These are phyloP conservation scores for Sardinella longiceps DNA, from an alignment of 2,797 vertebrate genomes.

Conservation along the genomic window DNA sequence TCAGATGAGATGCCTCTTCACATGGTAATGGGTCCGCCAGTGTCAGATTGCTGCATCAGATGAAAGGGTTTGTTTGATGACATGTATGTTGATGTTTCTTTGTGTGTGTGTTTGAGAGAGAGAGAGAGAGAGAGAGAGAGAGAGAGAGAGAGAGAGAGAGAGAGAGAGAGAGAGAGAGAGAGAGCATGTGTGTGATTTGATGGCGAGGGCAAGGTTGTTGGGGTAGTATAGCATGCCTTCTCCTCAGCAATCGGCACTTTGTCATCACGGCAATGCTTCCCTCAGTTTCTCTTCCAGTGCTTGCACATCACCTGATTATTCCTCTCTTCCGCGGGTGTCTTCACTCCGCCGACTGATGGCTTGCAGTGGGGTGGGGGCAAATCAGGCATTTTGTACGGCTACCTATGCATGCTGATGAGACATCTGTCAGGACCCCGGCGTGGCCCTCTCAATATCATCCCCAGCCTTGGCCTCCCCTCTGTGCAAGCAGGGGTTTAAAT, in stretches of 20 bases:
- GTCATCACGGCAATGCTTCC: conserved; percentile 35
- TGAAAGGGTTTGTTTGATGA: conserved; percentile 1
- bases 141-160: neutral
- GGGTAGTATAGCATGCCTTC: neutral
- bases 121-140: conserved; percentile 15
- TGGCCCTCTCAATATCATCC: conserved; percentile 62
- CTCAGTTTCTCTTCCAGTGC: conserved; percentile 59
- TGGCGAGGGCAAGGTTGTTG: neutral
- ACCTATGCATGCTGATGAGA: conserved; percentile 78
- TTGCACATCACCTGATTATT: conserved; percentile 71
- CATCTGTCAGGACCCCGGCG: conserved; percentile 65
- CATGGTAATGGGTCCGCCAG: neutral
- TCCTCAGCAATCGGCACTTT: conserved; percentile 43
- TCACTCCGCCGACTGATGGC: conserved; percentile 69
- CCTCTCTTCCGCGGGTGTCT: conserved; percentile 46
- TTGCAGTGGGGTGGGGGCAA: conserved; percentile 55
- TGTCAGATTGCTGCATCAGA: neutral
- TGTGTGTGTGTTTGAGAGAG: neutral
- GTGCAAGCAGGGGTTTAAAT: conserved; percentile 61
- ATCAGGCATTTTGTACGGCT: conserved; percentile 61
- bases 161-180: conserved; percentile 15
- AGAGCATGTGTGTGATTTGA: conserved; percentile 12
- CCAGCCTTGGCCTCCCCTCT: conserved; percentile 54
- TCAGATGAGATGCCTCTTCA: conserved; percentile 6
- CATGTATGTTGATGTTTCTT: neutral